Percentiles rank a stretch among this genome's conserved stretches.
These are phyloP conservation scores for Chorisops tibialis DNA, from an alignment of 2,888 invertebrate genomes.

Conservation along the genomic window DNA sequence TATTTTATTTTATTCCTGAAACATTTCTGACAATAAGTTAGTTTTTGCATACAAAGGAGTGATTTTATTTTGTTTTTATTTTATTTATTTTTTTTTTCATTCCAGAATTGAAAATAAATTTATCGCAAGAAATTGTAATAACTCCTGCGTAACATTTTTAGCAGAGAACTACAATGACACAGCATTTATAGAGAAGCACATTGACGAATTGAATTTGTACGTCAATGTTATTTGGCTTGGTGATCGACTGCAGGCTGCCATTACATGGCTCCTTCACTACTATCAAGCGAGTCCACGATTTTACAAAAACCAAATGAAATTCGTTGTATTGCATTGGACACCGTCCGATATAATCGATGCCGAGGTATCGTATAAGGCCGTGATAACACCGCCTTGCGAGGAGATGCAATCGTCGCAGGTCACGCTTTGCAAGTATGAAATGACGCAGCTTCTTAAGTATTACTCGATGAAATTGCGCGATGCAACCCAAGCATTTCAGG, in stretches of 20 bases:
- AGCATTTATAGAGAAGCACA: constrained; percentile 59
- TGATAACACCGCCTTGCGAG: constrained; percentile 65
- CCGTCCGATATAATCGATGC: constrained; percentile 61
- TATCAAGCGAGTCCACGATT: constrained; percentile 12
- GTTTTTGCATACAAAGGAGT: too few relatives aligned
- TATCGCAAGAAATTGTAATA: constrained; percentile 29
- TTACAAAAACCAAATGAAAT: constrained; percentile 42
- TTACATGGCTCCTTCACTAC: constrained; percentile 45
- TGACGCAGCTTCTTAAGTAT: constrained; percentile 65
- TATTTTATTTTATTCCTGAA: too few relatives aligned
- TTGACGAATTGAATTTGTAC: constrained; percentile 58
- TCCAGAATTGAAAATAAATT: constrained; percentile 27
- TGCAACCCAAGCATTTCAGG: constrained; percentile 38
- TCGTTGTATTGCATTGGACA: constrained; percentile 65
- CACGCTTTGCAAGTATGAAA: constrained; percentile 64
- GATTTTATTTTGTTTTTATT: too few relatives aligned
- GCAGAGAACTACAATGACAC: constrained; percentile 56
- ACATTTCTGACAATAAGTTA: too few relatives aligned
- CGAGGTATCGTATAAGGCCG: constrained; percentile 53
- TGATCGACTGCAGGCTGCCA: constrained; percentile 53
- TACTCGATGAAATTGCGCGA: constrained; percentile 59
- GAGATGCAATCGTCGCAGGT: constrained; percentile 39
- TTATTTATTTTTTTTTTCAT: constrained; percentile 14
- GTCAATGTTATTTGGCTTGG: constrained; percentile 72
- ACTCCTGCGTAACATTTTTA: constrained; percentile 53